Evolutionary conservation across 2,113 vertebrate genomes (phyloP), one percentile per base, ranked within the genome.

Genomic region (Ariopsis seemanni): DNA sequence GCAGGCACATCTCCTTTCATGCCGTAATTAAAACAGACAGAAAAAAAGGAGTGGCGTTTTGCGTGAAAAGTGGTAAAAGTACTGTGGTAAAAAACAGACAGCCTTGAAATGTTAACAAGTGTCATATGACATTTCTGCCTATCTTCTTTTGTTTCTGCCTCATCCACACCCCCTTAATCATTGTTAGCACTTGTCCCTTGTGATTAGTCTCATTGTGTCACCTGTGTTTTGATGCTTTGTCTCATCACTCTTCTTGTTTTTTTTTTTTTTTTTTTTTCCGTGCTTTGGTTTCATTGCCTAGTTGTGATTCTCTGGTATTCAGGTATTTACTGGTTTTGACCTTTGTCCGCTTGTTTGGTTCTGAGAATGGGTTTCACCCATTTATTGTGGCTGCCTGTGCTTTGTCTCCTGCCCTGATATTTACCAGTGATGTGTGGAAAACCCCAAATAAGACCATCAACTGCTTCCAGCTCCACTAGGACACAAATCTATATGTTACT

Each of bases 91-190:
- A 30, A 60, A 34, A 42, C 30, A 74, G 71, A 30, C n/a, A 80
- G 77, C 57, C 55, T 81, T 62, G 30, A 82, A 42, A 82, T 82
- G 58, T 82, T 42, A 81, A 81, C 75, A 53, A 81, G 27, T 80
- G 53, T 81, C 30, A 60, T 81, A 82, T 82, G 57, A 82, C 57
- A 82, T 82, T 82, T 58, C 27, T 62, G 34, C 17, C n/a, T 52
- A 18, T 57, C 50, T 55, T 27, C 65, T 62, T 57, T 82, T 62
- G 55, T 83, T 62, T 69, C 82, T 71, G 65, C 5, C 82, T 69
- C 63, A 67, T 83, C 82, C 82, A 69, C 82, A 69, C 63, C 62
- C 25, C 25, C 48, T 18, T 69, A 50, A 83, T 83, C 60, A 71
- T 71, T 71, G 82, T 84, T 84, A 69, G 82, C 52, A 55, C 65